Percentiles rank a stretch among this genome's conserved stretches.
phyloP scores from a whole-genome alignment of 1,140 invertebrate species.

The Drosophila obscura region DNA sequence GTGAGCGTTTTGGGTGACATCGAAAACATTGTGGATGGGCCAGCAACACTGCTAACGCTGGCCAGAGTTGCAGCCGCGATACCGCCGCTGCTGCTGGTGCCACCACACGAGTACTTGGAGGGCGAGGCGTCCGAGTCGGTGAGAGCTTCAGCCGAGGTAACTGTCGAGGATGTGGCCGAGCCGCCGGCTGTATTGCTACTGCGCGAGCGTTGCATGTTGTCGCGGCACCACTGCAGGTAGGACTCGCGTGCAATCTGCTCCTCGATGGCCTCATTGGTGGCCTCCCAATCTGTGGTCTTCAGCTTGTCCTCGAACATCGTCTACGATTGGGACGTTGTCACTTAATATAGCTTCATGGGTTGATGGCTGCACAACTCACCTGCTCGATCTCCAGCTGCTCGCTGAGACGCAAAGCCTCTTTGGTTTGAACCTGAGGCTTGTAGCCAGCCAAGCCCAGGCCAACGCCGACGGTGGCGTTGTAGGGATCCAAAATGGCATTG shows the following conservation, averaged over 20 bases:
- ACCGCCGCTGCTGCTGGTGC: slow-evolving; percentile 20
- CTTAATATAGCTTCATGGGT: slow-evolving; percentile 37
- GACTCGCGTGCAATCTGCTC: slow-evolving; percentile 95
- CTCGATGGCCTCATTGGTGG: slow-evolving; percentile 95
- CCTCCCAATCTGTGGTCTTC: slow-evolving; percentile 96
- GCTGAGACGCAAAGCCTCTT: slow-evolving; percentile 91
- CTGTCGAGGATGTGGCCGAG: slow-evolving; percentile 77
- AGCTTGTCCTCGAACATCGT: slow-evolving; percentile 97
- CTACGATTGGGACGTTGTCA: slow-evolving; percentile 13
- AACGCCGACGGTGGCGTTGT: slow-evolving; percentile 93
- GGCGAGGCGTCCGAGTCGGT: slow-evolving; percentile 75
- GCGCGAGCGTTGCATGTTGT: slow-evolving; percentile 87
- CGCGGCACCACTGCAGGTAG: slow-evolving; percentile 93
- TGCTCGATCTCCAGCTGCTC: slow-evolving; percentile 95
- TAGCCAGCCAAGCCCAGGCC: slow-evolving; percentile 94
- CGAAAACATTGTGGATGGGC: slow-evolving; percentile 29
- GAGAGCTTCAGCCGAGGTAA: slow-evolving; percentile 76
- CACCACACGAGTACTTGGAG: slow-evolving; percentile 70
- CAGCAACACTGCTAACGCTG: slow-evolving; percentile 24
- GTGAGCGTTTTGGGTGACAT: slow-evolving; percentile 64
- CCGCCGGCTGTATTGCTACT: slow-evolving; percentile 64
- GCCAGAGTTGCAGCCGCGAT: slow-evolving; percentile 38
- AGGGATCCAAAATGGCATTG: slow-evolving; percentile 95
- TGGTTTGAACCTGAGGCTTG: slow-evolving; percentile 91
- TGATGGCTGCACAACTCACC: slow-evolving; percentile 36